Conservation (phyloP, 2,888 invertebrate species). For the Muschampia plurimacula region DNA sequence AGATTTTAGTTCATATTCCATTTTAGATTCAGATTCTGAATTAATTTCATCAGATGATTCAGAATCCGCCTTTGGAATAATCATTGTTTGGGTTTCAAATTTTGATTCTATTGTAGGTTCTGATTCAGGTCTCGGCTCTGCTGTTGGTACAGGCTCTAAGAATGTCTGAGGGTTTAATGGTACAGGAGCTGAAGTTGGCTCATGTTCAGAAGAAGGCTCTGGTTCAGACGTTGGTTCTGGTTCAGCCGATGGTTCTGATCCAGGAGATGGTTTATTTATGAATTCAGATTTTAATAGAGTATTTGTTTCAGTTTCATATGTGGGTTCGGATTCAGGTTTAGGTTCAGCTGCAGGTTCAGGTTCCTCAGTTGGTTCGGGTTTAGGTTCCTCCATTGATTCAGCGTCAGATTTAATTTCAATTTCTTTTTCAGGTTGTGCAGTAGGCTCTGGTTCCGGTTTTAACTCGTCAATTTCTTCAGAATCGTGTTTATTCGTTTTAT, state of each 20-base stretch:
- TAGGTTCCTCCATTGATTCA: conserved; percentile 35
- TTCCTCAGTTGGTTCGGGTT: conserved; percentile 52
- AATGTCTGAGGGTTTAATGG: not conserved
- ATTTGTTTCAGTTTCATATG: conserved; percentile 44
- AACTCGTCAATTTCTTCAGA: conserved; percentile 46
- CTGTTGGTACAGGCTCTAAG: conserved; percentile 54
- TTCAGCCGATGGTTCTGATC: conserved; percentile 48
- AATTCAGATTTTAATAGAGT: conserved; percentile 52
- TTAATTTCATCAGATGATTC: conserved; percentile 27
- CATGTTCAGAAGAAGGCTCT: conserved; percentile 40
- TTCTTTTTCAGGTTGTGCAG: conserved; percentile 46
- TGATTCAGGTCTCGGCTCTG: conserved; percentile 50
- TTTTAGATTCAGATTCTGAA: conserved; percentile 41
- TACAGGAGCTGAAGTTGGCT: conserved; percentile 35
- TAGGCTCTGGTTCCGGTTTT: conserved; percentile 45
- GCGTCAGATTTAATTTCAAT: conserved; percentile 17
- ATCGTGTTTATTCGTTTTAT: conserved; percentile 46
- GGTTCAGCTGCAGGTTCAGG: conserved; percentile 51
- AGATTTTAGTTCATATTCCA: conserved; percentile 39
- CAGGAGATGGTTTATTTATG: conserved; percentile 48
- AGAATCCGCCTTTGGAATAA: conserved; percentile 5
- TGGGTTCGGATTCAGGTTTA: conserved; percentile 45
- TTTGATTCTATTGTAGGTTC: conserved; percentile 41
- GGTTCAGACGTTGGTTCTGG: conserved; percentile 46
- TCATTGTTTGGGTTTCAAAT: conserved; percentile 44